A percentile compares a stretch with the other conserved stretches of the same genome.
Evolutionary conservation across 2,888 invertebrate genomes (phyloP).

Genomic region (Polyploca ridens): DNA sequence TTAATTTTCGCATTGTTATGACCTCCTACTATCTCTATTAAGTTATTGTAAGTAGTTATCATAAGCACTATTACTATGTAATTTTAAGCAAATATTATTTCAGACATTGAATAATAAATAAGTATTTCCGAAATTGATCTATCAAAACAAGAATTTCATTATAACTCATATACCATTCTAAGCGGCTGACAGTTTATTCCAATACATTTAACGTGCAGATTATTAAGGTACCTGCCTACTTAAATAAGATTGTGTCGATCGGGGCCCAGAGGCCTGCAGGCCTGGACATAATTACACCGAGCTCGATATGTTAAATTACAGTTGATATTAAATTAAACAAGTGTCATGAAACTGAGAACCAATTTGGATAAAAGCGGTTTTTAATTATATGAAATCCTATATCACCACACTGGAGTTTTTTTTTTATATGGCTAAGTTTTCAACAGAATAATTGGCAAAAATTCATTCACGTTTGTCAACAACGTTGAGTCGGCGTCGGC

Average conservation of each 20-base stretch:
- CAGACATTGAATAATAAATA: constrained; percentile 1
- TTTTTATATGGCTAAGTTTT: no score
- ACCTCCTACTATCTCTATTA: no score
- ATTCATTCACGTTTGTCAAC: no score
- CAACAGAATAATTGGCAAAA: no score
- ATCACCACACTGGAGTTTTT: no score
- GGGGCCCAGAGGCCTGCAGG: constrained; percentile 2
- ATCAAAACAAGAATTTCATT: background rate
- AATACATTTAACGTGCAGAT: constrained; percentile 4
- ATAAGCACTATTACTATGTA: no score
- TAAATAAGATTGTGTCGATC: constrained; percentile 1
- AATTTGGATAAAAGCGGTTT: background rate
- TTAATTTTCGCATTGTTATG: no score
- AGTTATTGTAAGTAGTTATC: no score
- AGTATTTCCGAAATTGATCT: constrained; percentile 6
- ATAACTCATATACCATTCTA: background rate
- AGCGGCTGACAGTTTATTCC: background rate
- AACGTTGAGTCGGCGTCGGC: no score
- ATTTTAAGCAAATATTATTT: no score
- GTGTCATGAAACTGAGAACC: constrained; percentile 3
- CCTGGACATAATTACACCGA: constrained; percentile 5
- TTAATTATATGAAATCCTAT: background rate
- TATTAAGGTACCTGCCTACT: constrained; percentile 5
- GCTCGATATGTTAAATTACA: constrained; percentile 10
- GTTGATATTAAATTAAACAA: background rate